Base-by-base conservation (phyloP, 2,888 invertebrate species). In the Plebejus melissa region DNA sequence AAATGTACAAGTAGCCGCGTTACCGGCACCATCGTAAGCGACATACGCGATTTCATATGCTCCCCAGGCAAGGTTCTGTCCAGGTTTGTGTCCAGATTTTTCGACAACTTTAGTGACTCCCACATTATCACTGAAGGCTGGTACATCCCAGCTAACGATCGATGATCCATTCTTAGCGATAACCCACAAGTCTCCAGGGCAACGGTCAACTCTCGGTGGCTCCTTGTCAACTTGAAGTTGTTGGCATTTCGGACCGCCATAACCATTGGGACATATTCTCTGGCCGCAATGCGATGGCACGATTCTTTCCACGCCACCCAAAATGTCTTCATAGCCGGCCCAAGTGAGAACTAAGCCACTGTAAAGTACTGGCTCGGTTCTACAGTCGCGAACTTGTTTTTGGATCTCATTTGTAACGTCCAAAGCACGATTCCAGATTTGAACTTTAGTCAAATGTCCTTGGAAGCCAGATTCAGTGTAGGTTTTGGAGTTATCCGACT, bases 101-200 rank as follows among this genome's bases (percentile, higher is more conserved):
- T 98, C 98, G 78, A 97, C 95, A 16, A 98, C 94, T 84, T 94
- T 96, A 0, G 95, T 95, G 3, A 98, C 95, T 4, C 96, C 97
- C 69, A 98, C 96, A 83, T 98, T 98, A 83, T 98, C 98, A 80
- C 96, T 97, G 85, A 98, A 98, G 77, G 96, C 96, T 0, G 98
- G 98, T 80, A 98, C 97, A 84, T 98, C 98, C 98, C 98, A 98
- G 28, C 95, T 96, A 0, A 98, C 98, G 76, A 97, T 94, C 0
- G 98, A 96, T 0, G 98, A 98, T 75, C 98, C 98, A 82, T 98
- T 98, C 86, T 97, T 97, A 9, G 98, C 98, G 81, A 98, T 97
- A 1, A 98, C 97, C 98, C 98, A 98, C 75, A 98, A 93, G 88
- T 98, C 98, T 16, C 98, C 98, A 6, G 98, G 98, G 82, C 99